phyloP scores from a whole-genome alignment of 2,888 invertebrate species.

The Chrysolina haemoptera region DNA sequence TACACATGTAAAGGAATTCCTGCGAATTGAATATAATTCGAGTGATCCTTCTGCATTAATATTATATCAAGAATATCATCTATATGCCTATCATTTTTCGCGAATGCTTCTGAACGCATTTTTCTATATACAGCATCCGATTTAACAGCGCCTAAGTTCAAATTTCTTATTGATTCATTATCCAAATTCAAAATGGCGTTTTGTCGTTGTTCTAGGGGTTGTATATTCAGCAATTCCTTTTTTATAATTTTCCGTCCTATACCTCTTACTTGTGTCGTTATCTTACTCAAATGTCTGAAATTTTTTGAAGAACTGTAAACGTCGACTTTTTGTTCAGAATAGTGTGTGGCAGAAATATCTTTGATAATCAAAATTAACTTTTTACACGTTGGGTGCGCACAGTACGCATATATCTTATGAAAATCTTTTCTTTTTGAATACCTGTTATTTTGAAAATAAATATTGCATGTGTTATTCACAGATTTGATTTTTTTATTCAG shows the following conservation, averaged over 20 bases:
- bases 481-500: not conserved
- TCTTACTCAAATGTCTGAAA: not conserved
- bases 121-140: slow-evolving; percentile 44
- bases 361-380: not conserved
- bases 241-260: not conserved
- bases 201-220: slow-evolving; percentile 13
- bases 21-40: slow-evolving; percentile 49
- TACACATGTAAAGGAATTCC: slow-evolving; percentile 47
- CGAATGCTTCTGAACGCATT: slow-evolving; percentile 43
- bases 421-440: not conserved
- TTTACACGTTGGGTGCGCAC: not conserved
- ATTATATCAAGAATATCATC: slow-evolving; percentile 39
- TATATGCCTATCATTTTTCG: slow-evolving; percentile 35
- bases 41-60: slow-evolving; percentile 43
- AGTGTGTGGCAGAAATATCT: not conserved
- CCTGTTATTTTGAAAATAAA: not conserved
- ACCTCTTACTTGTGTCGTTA: slow-evolving; percentile 1
- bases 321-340: not conserved
- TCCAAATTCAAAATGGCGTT: slow-evolving; percentile 6
- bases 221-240: slow-evolving; percentile 15
- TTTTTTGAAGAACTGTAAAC: not conserved
- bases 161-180: not conserved
- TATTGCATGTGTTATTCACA: slow-evolving; percentile 1
- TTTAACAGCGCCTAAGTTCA: slow-evolving; percentile 39
- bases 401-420: not conserved